Conservation (phyloP, 2,797 vertebrate species). For the Channallabes apus region DNA sequence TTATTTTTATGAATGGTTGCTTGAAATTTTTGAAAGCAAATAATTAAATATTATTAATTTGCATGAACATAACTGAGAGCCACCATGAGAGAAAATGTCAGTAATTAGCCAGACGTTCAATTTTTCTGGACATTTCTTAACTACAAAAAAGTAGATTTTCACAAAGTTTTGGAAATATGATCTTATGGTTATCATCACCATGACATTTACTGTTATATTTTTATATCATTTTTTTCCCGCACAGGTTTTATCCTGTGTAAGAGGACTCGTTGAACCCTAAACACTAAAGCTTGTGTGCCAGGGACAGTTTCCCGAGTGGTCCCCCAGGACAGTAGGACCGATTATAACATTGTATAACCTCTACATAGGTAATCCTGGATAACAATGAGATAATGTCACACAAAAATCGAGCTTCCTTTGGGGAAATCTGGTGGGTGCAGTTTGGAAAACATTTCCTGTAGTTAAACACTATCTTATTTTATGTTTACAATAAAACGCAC, state of each 20-base stretch:
- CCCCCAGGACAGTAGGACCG: background rate
- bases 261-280: background rate
- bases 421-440: background rate
- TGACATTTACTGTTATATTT: background rate
- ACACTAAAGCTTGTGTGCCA: no score
- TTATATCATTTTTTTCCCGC: no score
- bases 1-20: background rate
- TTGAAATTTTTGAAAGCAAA: background rate
- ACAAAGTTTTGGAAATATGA: background rate
- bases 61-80: background rate
- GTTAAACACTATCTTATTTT: background rate
- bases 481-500: background rate
- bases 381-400: background rate
- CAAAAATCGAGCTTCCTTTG: background rate
- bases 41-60: background rate
- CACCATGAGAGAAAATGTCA: background rate
- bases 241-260: background rate
- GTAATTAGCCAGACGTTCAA: background rate
- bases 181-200: background rate
- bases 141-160: background rate
- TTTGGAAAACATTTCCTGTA: constrained; percentile 28
- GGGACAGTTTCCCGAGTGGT: background rate
- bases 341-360: background rate
- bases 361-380: background rate
- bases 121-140: no score